These are phyloP conservation scores for Apodemia hepburni DNA, from an alignment of 2,888 invertebrate genomes.

Conservation along the genomic window DNA sequence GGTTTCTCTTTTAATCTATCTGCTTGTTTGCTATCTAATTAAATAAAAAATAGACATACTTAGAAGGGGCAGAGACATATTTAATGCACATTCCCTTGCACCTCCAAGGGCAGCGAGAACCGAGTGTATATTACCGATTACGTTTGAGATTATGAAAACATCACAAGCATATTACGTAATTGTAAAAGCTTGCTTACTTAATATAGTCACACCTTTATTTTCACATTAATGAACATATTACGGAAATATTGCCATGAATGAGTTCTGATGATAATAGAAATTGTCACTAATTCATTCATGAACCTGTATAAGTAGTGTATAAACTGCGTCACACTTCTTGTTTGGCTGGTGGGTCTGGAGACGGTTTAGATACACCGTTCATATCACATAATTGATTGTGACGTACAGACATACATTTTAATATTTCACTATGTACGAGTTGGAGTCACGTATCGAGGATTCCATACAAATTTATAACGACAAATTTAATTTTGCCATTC, in stretches of 20 bases:
- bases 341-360: slow-evolving; percentile 19
- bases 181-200: slow-evolving; percentile 9
- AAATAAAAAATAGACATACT: too few species aligned
- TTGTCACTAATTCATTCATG: slow-evolving; percentile 36
- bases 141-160: too few species aligned
- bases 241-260: slow-evolving; percentile 32
- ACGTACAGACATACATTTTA: neutral
- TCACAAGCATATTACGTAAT: too few species aligned
- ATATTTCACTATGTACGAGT: slow-evolving; percentile 10
- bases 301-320: slow-evolving; percentile 24
- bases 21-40: too few species aligned
- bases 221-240: slow-evolving; percentile 30
- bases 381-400: neutral
- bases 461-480: slow-evolving; percentile 7
- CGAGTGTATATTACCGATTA: too few species aligned
- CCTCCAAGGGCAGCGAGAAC: too few species aligned
- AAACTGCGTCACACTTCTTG: slow-evolving; percentile 30
- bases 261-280: slow-evolving; percentile 36
- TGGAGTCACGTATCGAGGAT: slow-evolving; percentile 1
- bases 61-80: too few species aligned
- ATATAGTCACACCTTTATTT: slow-evolving; percentile 29
- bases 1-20: too few species aligned
- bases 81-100: too few species aligned
- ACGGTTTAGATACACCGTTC: neutral
- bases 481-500: slow-evolving; percentile 12